Percentiles rank a stretch among this genome's conserved stretches.
These are phyloP conservation scores for Coregonus clupeaformis DNA, from an alignment of 2,113 vertebrate genomes.

Conservation along the genomic window DNA sequence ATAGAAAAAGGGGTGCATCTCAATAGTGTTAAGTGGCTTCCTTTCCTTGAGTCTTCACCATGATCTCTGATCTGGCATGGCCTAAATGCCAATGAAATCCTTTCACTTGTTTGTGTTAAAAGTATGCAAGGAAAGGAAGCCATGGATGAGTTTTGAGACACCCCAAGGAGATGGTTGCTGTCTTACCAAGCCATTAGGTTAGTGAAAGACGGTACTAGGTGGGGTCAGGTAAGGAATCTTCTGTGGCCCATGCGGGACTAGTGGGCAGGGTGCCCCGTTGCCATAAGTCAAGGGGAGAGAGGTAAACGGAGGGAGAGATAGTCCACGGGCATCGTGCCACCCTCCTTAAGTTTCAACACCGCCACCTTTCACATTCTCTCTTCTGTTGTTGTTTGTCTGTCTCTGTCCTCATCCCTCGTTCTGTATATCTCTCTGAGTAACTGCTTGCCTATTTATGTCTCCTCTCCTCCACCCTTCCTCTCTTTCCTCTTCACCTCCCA, in stretches of 20 bases:
- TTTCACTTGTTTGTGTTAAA: no score
- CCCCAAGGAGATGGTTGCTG: no score
- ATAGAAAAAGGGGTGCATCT: background rate
- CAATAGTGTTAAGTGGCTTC: background rate
- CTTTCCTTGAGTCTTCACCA: no score
- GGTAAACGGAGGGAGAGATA: background rate
- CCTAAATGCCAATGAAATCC: no score
- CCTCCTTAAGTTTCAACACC: background rate
- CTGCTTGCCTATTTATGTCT: background rate
- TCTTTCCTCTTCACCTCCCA: background rate
- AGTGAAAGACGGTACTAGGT: background rate
- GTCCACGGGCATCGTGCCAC: background rate
- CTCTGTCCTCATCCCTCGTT: background rate
- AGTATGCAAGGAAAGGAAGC: no score
- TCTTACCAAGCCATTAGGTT: background rate
- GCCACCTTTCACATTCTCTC: background rate
- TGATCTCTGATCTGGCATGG: no score
- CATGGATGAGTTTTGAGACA: no score
- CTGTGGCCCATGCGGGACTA: background rate
- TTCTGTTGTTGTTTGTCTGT: background rate
- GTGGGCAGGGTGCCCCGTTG: background rate
- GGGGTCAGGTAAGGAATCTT: background rate
- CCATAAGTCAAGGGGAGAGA: slow-evolving; percentile 14
- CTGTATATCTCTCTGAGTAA: background rate
- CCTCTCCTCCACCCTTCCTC: background rate